Evolutionary conservation across 1,140 invertebrate species (phyloP), one percentile per base, ranked within the genome.

Genomic region (Drosophila subobscura): DNA sequence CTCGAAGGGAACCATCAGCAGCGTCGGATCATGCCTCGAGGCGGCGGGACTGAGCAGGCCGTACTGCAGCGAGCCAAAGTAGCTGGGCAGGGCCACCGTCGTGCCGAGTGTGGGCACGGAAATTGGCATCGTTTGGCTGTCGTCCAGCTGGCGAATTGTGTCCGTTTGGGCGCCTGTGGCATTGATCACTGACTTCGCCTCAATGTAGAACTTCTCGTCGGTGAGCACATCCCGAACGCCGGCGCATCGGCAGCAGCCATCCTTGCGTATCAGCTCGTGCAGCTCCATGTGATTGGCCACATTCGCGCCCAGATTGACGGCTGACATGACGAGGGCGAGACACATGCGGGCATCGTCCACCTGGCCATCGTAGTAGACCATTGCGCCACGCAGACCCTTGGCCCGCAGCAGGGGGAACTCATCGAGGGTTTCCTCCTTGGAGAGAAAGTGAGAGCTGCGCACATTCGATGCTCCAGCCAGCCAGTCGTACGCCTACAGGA

Each of bases 281-380:
- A 83, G 16, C 37, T 72, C 37, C 22, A 66, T 25, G 22, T 86
- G 70, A 37, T 86, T 86, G 10, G 41, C 56, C 23, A 76, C 75
- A 25, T 44, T 79, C 20, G 83, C 83, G 7, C 73, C 74, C 20
- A 76, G 50, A 5, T 63, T 45, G 6, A 61, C 66, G 3, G 83
- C 83, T 2, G 83, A 76, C 49, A 86, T 47, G 0, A 63, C 60
- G 23, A 86, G n/a, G 0, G 83, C 63, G 3, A 86, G n/a, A 14
- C 83, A 86, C 83, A 86, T 76, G 5, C 83, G 78, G 4, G 75
- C 78, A 23, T 86, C 83, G 25, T 86, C 83, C 37, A 78, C 2
- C 47, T 86, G 83, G 2, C 60, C 65, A 5, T 88, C 83, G 44
- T 88, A 86, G 75, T 88, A 86, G 27, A 83, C 83, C 10, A 86